A percentile compares a stretch with the other conserved stretches of the same genome.
phyloP scores from a whole-genome alignment of 2,797 vertebrate species.

The Eurystomus glaucurus region DNA sequence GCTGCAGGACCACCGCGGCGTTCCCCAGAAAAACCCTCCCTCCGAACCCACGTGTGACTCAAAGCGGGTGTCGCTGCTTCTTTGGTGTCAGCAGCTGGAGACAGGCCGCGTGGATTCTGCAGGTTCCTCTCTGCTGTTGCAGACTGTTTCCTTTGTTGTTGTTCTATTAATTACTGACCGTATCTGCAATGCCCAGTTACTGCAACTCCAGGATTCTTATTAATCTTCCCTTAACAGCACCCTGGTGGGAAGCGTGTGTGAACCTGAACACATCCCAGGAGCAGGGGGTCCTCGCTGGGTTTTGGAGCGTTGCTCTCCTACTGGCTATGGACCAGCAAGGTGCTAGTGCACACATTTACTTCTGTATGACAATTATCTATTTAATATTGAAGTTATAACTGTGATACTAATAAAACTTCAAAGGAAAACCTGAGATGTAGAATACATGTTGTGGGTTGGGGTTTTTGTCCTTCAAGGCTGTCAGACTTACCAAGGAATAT shows the following conservation, averaged over 20 bases:
- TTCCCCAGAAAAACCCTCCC: not conserved
- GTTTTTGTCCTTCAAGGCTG: not conserved
- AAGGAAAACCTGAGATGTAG: not conserved
- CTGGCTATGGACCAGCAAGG: not conserved
- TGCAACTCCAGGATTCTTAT: not conserved
- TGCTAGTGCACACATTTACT: rapidly evolving
- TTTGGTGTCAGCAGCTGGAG: not conserved
- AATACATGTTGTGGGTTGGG: not conserved
- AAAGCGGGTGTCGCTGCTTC: rapidly evolving
- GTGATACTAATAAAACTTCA: not conserved
- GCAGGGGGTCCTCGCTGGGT: not conserved
- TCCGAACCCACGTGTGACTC: not conserved
- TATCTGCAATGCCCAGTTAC: not conserved
- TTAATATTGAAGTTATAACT: not conserved
- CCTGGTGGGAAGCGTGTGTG: rapidly evolving
- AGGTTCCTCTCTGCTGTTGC: not conserved
- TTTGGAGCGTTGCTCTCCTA: not conserved
- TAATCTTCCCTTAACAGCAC: not conserved
- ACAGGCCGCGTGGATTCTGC: not conserved
- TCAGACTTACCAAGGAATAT: not conserved
- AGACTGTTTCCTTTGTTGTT: not conserved
- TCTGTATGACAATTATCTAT: not conserved
- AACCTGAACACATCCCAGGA: not conserved
- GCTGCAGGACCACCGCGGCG: rapidly evolving
- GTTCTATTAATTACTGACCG: not conserved